phyloP scores from a whole-genome alignment of 37 sponge, comb jelly and placozoan genomes.

The Corticium candelabrum region DNA sequence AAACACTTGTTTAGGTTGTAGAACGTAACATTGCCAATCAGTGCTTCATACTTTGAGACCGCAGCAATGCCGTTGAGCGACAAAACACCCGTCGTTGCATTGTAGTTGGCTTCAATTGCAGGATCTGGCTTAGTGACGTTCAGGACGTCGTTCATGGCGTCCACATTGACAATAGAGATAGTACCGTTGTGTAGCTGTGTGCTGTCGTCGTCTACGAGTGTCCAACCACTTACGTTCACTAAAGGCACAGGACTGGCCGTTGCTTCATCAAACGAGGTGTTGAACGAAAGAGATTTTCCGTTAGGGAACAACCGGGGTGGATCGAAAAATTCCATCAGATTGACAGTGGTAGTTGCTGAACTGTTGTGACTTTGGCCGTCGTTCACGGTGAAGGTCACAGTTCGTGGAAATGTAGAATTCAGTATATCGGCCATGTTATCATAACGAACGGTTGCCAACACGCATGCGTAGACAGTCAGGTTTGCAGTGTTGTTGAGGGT shows the following conservation, averaged over 20 bases:
- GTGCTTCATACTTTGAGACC: not conserved
- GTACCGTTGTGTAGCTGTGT: not conserved
- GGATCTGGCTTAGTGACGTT: not conserved
- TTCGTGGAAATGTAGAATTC: not conserved
- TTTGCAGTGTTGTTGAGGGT: not conserved
- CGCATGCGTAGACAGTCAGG: not conserved
- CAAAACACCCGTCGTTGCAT: not conserved
- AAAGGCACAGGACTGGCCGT: not conserved
- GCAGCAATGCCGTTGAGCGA: not conserved
- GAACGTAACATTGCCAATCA: not conserved
- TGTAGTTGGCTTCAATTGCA: not conserved
- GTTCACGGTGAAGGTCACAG: not conserved
- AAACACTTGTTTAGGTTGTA: not conserved
- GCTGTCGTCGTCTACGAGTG: not conserved
- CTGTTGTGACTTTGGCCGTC: not conserved
- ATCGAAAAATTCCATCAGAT: not conserved
- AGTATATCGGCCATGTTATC: not conserved
- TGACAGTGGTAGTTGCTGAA: not conserved
- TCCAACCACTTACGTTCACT: not conserved
- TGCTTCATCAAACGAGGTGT: not conserved
- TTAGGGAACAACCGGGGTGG: not conserved
- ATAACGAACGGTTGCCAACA: not conserved
- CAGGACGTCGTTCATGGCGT: not conserved
- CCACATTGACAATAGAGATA: not conserved
- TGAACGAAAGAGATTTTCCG: not conserved